These are phyloP conservation scores for Caiman crocodilus DNA, from an alignment of 2,797 vertebrate genomes.

Conservation along the genomic window DNA sequence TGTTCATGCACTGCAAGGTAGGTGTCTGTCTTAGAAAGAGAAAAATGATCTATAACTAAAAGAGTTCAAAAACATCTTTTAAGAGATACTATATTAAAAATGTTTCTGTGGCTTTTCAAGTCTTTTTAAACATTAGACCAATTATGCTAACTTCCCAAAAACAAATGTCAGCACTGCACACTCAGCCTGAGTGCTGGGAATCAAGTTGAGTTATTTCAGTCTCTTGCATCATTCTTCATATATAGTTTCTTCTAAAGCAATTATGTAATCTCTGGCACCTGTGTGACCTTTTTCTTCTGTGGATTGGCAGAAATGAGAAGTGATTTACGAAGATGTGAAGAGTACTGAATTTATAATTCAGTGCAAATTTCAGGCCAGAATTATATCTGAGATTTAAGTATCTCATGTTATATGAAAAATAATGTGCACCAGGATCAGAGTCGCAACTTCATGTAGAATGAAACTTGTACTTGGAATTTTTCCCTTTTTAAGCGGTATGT, in stretches of 20 bases:
- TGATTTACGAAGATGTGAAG: neutral
- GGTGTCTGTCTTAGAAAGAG: neutral
- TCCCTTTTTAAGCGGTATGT: neutral
- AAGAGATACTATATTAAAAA: neutral
- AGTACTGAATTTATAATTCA: neutral
- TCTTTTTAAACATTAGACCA: neutral
- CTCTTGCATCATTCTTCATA: neutral
- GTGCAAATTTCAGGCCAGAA: neutral
- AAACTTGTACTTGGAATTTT: neutral
- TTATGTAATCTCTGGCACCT: neutral
- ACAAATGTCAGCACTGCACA: neutral
- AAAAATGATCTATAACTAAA: neutral
- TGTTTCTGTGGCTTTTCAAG: accelerated
- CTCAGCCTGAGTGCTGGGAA: neutral
- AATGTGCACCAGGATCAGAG: neutral
- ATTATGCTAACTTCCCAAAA: neutral
- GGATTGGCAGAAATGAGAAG: neutral
- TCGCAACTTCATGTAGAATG: neutral
- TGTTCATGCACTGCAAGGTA: conserved; percentile 94
- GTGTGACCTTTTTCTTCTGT: neutral
- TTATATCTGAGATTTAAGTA: neutral
- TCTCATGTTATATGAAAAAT: neutral
- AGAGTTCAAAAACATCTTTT: neutral
- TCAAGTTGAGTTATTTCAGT: neutral
- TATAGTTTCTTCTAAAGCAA: neutral